Base-by-base conservation (phyloP, 2,797 vertebrate species). In the Coregonus sp. region DNA sequence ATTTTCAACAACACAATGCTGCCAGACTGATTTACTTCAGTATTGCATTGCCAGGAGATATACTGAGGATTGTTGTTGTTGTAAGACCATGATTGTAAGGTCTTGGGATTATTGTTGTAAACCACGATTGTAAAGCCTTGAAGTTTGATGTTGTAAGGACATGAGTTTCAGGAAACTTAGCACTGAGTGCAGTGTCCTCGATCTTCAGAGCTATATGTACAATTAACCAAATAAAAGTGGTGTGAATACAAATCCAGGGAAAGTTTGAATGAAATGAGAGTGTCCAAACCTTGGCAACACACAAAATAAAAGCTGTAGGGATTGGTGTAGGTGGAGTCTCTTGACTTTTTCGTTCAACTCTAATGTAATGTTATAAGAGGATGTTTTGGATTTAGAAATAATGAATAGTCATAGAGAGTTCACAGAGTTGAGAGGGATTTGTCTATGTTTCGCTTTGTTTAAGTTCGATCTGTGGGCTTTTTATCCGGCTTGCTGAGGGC, bases 1-100 rank as follows among this genome's bases (percentile, higher is more conserved):
- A 54, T 84, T 88, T 87, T 82, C 85, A 91, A 81, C 86, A 87
- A 84, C 85, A 65, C 87, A 86, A 86, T 80, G 86, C 80, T 88
- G 88, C 88, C 90, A 88, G 88, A 70, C 31, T 33, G 31, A 33
- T 76, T 86, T 69, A 37, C 76, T 80, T 74, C 76, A 59, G 69
- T 77, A 76, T 85, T 78, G 69, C 73, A 77, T 78, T 80, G 86
- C 76, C 85, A 80, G 80, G 81, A 85, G 2, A 33, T 33, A 33
- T 33, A 81, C 70, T 88, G 85, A 82, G 81, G 70, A 81, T 74
- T 82, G 75, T 63, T 81, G 78, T 78, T 80, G 25, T 25, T 25
- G 25, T 25, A 25, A 25, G 25, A 25, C 25, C 25, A 25, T 25
- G 25, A 25, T 25, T 25, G 54, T 73, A 33, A 33, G 31, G 31